A percentile compares a stretch with the other conserved stretches of the same genome.
phyloP scores from a whole-genome alignment of 2,797 vertebrate species.

The Sebastolobus alascanus region DNA sequence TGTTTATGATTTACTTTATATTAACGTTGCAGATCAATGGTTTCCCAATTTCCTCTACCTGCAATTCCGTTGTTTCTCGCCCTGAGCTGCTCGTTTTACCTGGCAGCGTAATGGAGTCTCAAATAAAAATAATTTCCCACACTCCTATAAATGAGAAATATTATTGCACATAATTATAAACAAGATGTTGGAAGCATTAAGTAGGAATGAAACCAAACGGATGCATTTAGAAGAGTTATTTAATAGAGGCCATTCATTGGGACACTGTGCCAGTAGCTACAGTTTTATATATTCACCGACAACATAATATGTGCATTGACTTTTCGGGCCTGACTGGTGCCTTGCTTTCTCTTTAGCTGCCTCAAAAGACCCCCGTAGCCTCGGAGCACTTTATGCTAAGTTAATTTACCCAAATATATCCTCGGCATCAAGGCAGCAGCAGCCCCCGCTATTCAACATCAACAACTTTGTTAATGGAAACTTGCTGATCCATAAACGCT shows the following conservation, averaged over 20 bases:
- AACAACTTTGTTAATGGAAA: slow-evolving; percentile 97
- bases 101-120: slow-evolving; percentile 57
- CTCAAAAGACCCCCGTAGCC: slow-evolving; percentile 76
- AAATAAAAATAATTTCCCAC: slow-evolving; percentile 31
- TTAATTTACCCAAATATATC: slow-evolving; percentile 93
- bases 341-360: slow-evolving; percentile 66
- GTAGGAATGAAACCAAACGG: slow-evolving; percentile 18
- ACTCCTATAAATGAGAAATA: slow-evolving; percentile 38
- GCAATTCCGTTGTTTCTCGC: slow-evolving; percentile 76
- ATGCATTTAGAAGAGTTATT: slow-evolving; percentile 39
- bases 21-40: slow-evolving; percentile 88
- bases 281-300: slow-evolving; percentile 43
- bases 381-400: slow-evolving; percentile 87
- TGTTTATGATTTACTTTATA: slow-evolving; percentile 90
- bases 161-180: slow-evolving; percentile 54
- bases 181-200: slow-evolving; percentile 33
- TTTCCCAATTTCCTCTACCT: slow-evolving; percentile 85
- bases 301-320: slow-evolving; percentile 73
- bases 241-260: slow-evolving; percentile 59
- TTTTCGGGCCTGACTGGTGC: slow-evolving; percentile 74
- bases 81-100: slow-evolving; percentile 83
- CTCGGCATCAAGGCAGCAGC: slow-evolving; percentile 59
- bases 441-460: slow-evolving; percentile 82
- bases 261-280: slow-evolving; percentile 64
- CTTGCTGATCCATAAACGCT: slow-evolving; percentile 95